Conservation (phyloP, 2,113 vertebrate genomes). For the Anas platyrhynchos region DNA sequence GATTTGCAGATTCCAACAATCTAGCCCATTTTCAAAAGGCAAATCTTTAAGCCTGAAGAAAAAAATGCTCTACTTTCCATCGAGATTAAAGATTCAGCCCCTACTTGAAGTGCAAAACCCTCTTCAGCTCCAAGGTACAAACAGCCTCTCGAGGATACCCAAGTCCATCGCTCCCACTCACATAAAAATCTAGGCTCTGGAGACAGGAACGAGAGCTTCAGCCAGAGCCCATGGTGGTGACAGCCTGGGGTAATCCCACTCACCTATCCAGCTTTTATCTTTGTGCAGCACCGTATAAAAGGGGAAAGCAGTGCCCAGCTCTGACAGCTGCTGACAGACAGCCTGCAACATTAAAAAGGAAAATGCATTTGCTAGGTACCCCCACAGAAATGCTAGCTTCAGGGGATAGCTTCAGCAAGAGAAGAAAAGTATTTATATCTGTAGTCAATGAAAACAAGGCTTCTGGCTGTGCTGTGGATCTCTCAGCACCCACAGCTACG, state of each 20-base stretch:
- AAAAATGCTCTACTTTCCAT: not conserved
- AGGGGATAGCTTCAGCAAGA: not conserved
- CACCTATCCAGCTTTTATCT: not conserved
- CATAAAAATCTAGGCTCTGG: not conserved
- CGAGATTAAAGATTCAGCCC: not conserved
- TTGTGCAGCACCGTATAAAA: not conserved
- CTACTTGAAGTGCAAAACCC: not conserved
- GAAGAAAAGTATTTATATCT: not conserved
- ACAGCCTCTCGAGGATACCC: not conserved
- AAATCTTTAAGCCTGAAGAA: not conserved
- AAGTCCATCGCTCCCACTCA: not conserved
- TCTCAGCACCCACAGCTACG: not conserved
- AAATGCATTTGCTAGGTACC: not conserved
- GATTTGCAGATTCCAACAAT: slow-evolving; percentile 16
- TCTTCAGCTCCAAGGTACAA: not conserved
- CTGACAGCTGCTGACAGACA: not conserved
- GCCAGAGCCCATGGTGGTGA: not conserved
- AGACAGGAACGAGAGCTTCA: not conserved
- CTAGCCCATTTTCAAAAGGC: not conserved
- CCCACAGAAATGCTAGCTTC: not conserved
- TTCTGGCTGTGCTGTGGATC: not conserved
- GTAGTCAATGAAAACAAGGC: not conserved
- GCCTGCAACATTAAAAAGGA: not conserved
- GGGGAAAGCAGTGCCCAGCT: not conserved
- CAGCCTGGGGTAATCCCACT: not conserved